Base-by-base conservation (phyloP, 2,888 invertebrate genomes). In the Leptinotarsa peninsularis region DNA sequence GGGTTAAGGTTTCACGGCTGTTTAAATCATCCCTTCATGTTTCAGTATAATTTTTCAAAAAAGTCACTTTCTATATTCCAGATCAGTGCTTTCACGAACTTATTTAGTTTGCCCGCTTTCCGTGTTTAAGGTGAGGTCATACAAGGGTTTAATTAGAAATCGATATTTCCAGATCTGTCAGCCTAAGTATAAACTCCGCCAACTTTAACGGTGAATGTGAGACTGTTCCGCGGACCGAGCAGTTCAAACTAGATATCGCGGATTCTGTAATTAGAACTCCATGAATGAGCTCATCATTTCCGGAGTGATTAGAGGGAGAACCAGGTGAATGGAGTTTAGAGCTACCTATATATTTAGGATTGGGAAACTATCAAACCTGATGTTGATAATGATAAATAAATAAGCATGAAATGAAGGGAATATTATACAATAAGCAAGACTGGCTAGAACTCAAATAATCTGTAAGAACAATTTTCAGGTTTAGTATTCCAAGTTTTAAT, bases 61-160 rank as follows among this genome's bases (percentile, higher is more conserved):
- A 33, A 33, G 27, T 33, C 27, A 33, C 27, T 33, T 43, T 43
- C 10, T 43, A 43, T 43, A 43, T 10, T 43, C 10, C 43, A 33
- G 33, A 7, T 1, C 33, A 43, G 10, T 43, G 10, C 18, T 54
- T 54, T 13, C 54, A 18, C 18, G 54, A 54, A 18, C 18, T 54
- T n/a, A 54, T 54, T n/a, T 18, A 54, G 18, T 18, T 13, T 58
- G 13, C 23, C 13, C 10, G 21, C 58, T 4, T 58, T 58, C 23
- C 56, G 15, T 58, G 58, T 58, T 58, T 17, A 58, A 58, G 15
- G 58, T 58, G 23, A 58, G 14, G 21, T 58, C 56, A 58, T 58
- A 58, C 21, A 58, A 18, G 58, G 58, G 4, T 21, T 21, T 58
- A 58, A 58, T 58, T 58, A 14, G 58, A 58, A 58, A 58, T 58